Evolutionary conservation across 2,888 invertebrate genomes (phyloP).

Genomic region (Trissoscelio sp.): DNA sequence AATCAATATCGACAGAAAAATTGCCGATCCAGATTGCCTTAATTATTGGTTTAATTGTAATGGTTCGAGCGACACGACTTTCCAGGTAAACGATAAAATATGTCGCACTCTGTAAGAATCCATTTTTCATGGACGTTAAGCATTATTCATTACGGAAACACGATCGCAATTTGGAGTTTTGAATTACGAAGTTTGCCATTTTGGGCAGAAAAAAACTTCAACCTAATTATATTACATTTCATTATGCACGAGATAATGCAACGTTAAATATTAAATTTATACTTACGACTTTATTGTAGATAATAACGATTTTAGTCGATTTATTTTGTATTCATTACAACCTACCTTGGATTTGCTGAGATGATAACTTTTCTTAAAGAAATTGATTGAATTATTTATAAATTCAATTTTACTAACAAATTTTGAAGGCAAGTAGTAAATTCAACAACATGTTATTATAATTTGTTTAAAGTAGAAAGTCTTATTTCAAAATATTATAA

Average conservation of each 20-base stretch:
- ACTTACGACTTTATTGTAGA: not conserved
- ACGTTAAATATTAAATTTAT: not conserved
- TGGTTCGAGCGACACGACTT: not conserved
- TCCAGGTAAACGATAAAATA: not conserved
- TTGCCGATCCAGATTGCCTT: slow-evolving; percentile 34
- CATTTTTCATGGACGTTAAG: not conserved
- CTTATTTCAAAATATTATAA: no score
- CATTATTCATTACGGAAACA: not conserved
- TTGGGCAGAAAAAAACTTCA: not conserved
- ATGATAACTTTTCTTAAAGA: no score
- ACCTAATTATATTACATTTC: not conserved
- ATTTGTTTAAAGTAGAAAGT: no score
- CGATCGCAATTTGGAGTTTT: no score
- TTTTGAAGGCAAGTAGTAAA: no score
- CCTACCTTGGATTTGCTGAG: no score
- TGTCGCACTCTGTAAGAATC: not conserved
- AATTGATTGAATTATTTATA: no score
- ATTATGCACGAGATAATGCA: not conserved
- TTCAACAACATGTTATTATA: no score
- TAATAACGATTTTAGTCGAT: not conserved
- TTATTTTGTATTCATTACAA: no score
- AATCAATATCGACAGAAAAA: slow-evolving; percentile 46
- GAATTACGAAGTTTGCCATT: not conserved
- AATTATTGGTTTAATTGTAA: slow-evolving; percentile 43
- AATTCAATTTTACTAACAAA: no score